Percentiles rank a stretch among this genome's conserved stretches.
These are phyloP conservation scores for Sander vitreus DNA, from an alignment of 2,113 vertebrate genomes.

Conservation along the genomic window DNA sequence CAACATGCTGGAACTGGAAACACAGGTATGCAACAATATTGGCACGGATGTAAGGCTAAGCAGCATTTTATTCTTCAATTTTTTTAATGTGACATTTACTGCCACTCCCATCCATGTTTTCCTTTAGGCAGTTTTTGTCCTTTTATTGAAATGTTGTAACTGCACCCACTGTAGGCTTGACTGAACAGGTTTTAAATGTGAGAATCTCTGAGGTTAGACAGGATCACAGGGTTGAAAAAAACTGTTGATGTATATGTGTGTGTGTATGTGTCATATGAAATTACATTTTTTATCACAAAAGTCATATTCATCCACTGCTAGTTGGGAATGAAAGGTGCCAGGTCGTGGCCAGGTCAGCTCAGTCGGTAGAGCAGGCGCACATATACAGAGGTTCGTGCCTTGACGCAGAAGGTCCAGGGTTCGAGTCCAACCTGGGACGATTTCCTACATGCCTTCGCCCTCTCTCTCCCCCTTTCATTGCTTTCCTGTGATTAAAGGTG, in stretches of 20 bases:
- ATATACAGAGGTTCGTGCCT: too few relatives aligned
- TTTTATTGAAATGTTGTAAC: conserved; percentile 56
- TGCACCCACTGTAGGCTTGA: conserved; percentile 51
- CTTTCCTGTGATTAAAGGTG: too few relatives aligned
- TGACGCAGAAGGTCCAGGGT: too few relatives aligned
- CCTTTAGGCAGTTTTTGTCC: conserved; percentile 65
- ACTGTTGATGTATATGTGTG: too few relatives aligned
- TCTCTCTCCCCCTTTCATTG: too few relatives aligned
- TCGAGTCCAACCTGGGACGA: too few relatives aligned
- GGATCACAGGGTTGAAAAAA: neutral
- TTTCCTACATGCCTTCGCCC: too few relatives aligned
- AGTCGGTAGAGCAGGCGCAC: too few relatives aligned
- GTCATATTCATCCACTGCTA: neutral
- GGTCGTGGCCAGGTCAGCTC: too few relatives aligned
- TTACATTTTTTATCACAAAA: neutral
- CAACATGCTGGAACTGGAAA: conserved; percentile 72
- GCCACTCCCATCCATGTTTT: conserved; percentile 52
- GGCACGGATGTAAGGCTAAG: conserved; percentile 25
- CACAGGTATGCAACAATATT: conserved; percentile 57
- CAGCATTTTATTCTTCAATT: neutral
- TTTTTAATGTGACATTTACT: conserved; percentile 53
- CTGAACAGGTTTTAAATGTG: conserved; percentile 48
- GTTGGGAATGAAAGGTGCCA: neutral
- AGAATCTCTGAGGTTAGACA: conserved; percentile 15
- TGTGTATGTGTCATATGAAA: neutral